Evolutionary conservation across 64 coral and sea anemone species (phyloP).

Genomic region (Catalaphyllia jardinei): DNA sequence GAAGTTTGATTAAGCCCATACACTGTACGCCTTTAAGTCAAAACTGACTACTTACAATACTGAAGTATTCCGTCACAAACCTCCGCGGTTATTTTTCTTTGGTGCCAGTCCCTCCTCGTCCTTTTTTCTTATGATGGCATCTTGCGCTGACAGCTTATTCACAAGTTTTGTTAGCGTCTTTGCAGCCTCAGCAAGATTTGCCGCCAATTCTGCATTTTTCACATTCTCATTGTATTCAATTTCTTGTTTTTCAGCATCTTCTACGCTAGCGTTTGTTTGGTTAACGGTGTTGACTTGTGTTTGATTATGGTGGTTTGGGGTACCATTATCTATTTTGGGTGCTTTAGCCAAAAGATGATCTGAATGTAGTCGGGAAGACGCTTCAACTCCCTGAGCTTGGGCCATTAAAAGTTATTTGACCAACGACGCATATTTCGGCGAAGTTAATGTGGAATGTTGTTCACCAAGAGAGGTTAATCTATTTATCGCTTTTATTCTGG

Average conservation of each 20-base stretch:
- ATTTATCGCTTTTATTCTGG: slow-evolving; percentile 5
- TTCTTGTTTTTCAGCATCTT: slow-evolving; percentile 11
- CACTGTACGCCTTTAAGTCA: neutral
- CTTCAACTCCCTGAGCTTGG: neutral
- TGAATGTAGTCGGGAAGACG: neutral
- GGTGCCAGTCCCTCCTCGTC: neutral
- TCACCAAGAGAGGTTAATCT: neutral
- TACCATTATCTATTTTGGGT: neutral
- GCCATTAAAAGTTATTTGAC: neutral
- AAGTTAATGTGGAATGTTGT: neutral
- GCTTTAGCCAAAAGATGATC: neutral
- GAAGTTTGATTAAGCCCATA: neutral
- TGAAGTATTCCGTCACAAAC: neutral
- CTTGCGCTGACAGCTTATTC: neutral
- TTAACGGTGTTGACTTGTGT: neutral
- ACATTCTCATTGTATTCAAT: neutral
- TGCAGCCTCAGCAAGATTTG: slow-evolving; percentile 24
- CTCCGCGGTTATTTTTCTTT: neutral
- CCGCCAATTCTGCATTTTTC: slow-evolving; percentile 15
- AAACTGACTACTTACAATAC: too few species aligned
- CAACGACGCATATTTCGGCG: neutral
- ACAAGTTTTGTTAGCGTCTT: slow-evolving; percentile 16
- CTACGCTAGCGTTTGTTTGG: neutral
- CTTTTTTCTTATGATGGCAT: neutral
- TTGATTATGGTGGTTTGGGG: neutral